Evolutionary conservation across 2,113 vertebrate species (phyloP).

Genomic region (Edolisoma coerulescens): DNA sequence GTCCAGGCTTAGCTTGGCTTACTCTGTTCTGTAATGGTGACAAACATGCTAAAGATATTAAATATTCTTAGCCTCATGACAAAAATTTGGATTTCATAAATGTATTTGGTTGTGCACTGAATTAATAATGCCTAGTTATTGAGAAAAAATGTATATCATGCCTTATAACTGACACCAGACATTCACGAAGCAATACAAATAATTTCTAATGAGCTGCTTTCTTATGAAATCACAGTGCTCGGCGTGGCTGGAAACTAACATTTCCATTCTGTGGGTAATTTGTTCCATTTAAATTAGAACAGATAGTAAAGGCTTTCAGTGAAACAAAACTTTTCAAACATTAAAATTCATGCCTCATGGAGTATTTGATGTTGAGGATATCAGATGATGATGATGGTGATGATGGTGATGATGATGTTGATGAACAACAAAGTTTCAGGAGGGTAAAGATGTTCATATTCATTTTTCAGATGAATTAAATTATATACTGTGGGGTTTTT

Average conservation of each 20-base stretch:
- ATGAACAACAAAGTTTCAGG: neutral
- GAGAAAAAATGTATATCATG: neutral
- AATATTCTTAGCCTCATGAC: neutral
- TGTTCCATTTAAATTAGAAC: neutral
- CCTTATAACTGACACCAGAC: neutral
- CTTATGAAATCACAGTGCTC: neutral
- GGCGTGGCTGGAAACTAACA: neutral
- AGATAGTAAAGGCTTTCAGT: neutral
- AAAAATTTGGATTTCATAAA: neutral
- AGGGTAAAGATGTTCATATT: neutral
- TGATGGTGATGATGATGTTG: neutral
- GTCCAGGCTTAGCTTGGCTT: neutral
- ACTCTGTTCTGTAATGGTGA: neutral
- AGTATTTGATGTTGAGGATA: neutral
- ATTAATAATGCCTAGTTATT: neutral
- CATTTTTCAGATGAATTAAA: neutral
- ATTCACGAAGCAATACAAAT: neutral
- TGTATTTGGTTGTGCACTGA: neutral
- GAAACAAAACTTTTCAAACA: neutral
- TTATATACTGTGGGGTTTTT: fast-evolving
- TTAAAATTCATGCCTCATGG: neutral
- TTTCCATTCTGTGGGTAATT: neutral
- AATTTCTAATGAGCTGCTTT: neutral
- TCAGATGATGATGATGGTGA: neutral
- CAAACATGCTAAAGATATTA: neutral